Base-by-base conservation (phyloP, 2,888 invertebrate species). In the Rotaria magnacalcarata region DNA sequence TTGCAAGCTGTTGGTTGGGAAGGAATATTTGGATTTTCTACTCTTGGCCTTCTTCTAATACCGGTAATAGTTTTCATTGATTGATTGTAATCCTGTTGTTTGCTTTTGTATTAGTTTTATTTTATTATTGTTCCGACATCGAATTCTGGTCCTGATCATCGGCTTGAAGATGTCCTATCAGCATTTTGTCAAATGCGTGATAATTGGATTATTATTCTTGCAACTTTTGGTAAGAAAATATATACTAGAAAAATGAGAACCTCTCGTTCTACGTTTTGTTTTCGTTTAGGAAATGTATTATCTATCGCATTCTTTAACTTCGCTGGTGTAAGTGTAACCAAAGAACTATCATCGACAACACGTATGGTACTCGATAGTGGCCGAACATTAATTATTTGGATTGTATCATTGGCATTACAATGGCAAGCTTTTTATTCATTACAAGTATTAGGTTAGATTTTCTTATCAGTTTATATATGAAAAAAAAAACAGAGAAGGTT, bases 241-340 rank as follows among this genome's bases (percentile, higher is more conserved):
- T 34, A 34, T 34, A 34, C 34, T 34, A 34, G 34, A 34, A 34
- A 34, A 34, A 34, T 34, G 34, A 34, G 34, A 34, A 34, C 34
- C 34, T 34, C 34, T 34, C 34, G 16, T 52, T 52, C 16, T 52
- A 52, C 16, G 3, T 52, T 52, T 52, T 52, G 3, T 52, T 14
- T 52, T 34, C 34, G 34, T 88, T 74, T 92, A 93, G 95, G 95
- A 87, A 95, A 94, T 3, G 92, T 95, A 43, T 89, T 95, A 47
- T 96, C 96, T 85, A 96, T 96, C 88, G 95, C 96, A 0, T 95
- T 96, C 92, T 96, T 96, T 92, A 96, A 96, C 91, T 96, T 95
- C 91, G 94, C 95, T 88, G 96, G 96, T 19, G 94, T 96, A 88
- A 95, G 95, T 89, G 95, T 97, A 8, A 96, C 96, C 0, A 97